phyloP scores from a whole-genome alignment of 2,113 vertebrate genomes.

The Budorcas taxicolor region DNA sequence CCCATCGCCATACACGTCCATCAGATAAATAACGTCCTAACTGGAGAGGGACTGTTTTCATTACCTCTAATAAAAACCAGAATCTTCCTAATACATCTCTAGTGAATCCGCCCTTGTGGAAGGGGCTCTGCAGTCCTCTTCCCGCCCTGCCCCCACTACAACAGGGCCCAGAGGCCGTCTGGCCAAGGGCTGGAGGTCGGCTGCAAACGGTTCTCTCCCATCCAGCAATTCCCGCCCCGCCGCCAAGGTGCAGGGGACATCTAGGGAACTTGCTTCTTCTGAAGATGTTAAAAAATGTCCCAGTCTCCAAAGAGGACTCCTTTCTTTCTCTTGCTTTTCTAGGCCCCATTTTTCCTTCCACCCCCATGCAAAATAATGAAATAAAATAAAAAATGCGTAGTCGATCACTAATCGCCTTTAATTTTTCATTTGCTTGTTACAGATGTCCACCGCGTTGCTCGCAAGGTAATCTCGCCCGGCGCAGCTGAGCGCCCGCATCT shows the following conservation, averaged over 20 bases:
- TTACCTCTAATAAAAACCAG: not conserved
- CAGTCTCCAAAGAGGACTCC: not conserved
- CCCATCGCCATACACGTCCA: not conserved
- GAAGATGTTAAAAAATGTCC: not conserved
- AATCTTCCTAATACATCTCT: not conserved
- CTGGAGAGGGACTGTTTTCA: not conserved
- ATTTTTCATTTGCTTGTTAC: slow-evolving; percentile 91
- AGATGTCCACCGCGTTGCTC: slow-evolving; percentile 87
- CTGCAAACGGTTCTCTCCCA: not conserved
- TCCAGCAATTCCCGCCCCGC: not conserved
- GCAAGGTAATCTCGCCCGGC: slow-evolving; percentile 89
- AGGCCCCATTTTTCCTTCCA: not conserved
- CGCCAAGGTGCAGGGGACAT: not conserved
- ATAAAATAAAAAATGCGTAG: slow-evolving; percentile 75
- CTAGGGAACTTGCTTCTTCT: not conserved
- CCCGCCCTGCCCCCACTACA: not conserved
- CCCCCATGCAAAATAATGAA: slow-evolving; percentile 25
- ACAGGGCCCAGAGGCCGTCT: not conserved
- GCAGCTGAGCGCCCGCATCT: slow-evolving; percentile 92
- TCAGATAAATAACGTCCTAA: not conserved
- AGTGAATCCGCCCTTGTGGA: not conserved
- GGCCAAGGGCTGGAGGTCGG: not conserved
- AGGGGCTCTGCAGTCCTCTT: not conserved
- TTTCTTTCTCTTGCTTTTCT: not conserved
- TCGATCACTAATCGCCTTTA: slow-evolving; percentile 83